Evolutionary conservation across 1,140 invertebrate genomes (phyloP).

Genomic region (Pachyrhynchus sulphureomaculatus): DNA sequence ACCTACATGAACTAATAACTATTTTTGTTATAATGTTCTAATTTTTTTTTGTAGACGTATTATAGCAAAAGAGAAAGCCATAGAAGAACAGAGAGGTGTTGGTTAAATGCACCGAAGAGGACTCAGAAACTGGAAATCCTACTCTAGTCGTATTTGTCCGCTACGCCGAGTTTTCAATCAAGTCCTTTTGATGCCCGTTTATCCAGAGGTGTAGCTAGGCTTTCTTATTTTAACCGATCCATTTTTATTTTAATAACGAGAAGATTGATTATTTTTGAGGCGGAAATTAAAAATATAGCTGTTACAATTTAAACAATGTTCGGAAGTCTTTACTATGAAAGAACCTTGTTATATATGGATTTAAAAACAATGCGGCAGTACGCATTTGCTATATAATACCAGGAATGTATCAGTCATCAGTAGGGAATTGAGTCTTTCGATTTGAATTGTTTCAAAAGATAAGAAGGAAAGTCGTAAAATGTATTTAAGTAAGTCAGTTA

Average conservation of each 20-base stretch:
- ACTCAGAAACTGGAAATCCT: conserved; percentile 47
- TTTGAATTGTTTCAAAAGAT: no score
- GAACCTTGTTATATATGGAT: no score
- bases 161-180: conserved; percentile 51
- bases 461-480: no score
- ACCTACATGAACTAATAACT: no score
- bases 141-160: conserved; percentile 49
- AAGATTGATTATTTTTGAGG: conserved; percentile 16
- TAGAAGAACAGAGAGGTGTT: conserved; percentile 35
- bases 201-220: conserved; percentile 44
- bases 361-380: no score
- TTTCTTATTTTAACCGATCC: conserved; percentile 35
- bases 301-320: no score
- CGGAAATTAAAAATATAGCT: neutral
- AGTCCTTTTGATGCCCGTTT: conserved; percentile 47
- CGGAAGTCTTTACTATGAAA: no score
- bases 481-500: no score
- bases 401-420: no score
- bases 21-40: no score
- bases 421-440: no score
- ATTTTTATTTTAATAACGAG: conserved; percentile 38
- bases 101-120: conserved; percentile 43
- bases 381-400: no score
- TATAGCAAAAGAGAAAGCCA: conserved; percentile 13
- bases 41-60: neutral